Percentiles rank a stretch among this genome's conserved stretches.
Conservation (phyloP, 92 coral and sea anemone genomes). For the Porites lobata region DNA sequence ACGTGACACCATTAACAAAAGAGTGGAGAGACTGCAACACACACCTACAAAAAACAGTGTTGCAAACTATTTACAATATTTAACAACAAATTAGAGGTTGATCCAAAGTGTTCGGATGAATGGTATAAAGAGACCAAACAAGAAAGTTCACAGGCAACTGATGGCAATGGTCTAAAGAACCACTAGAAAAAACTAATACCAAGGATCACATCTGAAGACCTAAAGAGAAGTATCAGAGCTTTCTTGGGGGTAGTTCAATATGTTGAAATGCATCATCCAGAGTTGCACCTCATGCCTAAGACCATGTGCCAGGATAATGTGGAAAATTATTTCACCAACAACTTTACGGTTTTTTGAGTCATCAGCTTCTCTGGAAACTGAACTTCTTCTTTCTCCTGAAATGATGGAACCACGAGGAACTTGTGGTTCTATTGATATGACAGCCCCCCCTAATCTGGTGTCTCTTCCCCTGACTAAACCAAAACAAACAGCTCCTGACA, state of each 20-base stretch:
- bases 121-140: conserved; percentile 33
- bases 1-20: conserved; percentile 36
- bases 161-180: conserved; percentile 1
- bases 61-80: conserved; percentile 36
- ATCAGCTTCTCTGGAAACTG: too few relatives aligned
- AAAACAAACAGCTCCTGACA: too few relatives aligned
- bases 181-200: conserved; percentile 47
- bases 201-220: conserved; percentile 39
- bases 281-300: conserved; percentile 41
- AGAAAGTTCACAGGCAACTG: neutral
- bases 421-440: conserved; percentile 46
- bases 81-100: conserved; percentile 27
- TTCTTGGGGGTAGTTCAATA: conserved; percentile 65
- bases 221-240: conserved; percentile 44
- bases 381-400: too few relatives aligned
- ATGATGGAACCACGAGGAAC: neutral
- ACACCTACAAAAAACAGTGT: conserved; percentile 21
- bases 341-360: too few relatives aligned
- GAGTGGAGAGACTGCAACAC: neutral
- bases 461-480: neutral
- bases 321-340: conserved; percentile 26
- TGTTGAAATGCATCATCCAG: conserved; percentile 53
- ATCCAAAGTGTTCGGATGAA: conserved; percentile 26
- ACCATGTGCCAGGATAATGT: conserved; percentile 69
- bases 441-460: conserved; percentile 41